Base-by-base conservation (phyloP, 2,888 invertebrate genomes). In the Pherbina coryleti region DNA sequence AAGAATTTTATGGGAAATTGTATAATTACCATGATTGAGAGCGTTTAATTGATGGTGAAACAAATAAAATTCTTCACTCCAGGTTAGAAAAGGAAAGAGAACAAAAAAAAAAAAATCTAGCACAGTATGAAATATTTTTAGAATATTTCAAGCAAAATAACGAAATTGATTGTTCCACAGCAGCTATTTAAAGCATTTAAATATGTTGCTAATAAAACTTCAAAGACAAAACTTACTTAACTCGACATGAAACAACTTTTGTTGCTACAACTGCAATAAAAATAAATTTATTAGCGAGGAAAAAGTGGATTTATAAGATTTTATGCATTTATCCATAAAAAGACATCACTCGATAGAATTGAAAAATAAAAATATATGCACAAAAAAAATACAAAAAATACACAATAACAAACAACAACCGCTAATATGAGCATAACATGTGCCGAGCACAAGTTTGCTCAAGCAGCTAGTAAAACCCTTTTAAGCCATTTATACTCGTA, bases 391-490 rank as follows among this genome's bases (percentile, higher is more conserved):
- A n/a, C 22, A 55, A 5, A 28, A 55, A 28, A 17, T 31, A 53
- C 28, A n/a, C 28, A 28, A 28, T 28, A 28, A 60, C 17, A 66
- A 66, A 66, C 37, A 66, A n/a, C 28, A 34, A 8, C 14, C 25
- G 34, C 75, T 55, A 67, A 69, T 76, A 64, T 71, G 77, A 73
- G 72, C 77, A 77, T 55, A 77, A 77, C 77, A 77, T 73, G 77
- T 77, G 77, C 77, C 77, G 73, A 72, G 72, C 77, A 72, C 77
- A 67, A 72, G 77, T 72, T 57, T 22, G 3, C 34, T n/a, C 44
- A 77, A 77, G 72, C 72, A 75, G 14, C 49, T 55, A 66, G 5
- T 14, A 11, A 67, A 75, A 49, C 62, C 73, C 49, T 51, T 51
- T 51, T 17, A 51, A 69, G 51, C 22, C 51, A 25, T 69, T 17